Evolutionary conservation across 2,888 invertebrate species (phyloP).

Genomic region (Pterostichus niger): DNA sequence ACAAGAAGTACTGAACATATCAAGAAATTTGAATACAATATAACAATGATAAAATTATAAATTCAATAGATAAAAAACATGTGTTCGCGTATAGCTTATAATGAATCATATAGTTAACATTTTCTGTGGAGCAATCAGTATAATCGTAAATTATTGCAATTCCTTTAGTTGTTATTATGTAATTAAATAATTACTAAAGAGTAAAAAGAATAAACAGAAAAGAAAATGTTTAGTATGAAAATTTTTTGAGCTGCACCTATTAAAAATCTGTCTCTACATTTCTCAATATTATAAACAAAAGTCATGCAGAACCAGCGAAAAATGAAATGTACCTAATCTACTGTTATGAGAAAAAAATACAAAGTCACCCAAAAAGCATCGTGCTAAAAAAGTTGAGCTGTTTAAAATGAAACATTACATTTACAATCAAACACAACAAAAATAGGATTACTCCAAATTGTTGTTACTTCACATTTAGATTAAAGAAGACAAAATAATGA

Average conservation of each 20-base stretch:
- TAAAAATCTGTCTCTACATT: neutral
- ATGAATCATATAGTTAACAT: too few species aligned
- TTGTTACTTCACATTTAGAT: neutral
- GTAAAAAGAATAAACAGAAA: too few species aligned
- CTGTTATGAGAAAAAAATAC: slow-evolving; percentile 59
- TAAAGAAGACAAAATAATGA: too few species aligned
- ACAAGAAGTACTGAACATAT: neutral
- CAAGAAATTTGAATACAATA: neutral
- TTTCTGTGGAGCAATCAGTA: too few species aligned
- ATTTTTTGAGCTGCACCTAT: neutral
- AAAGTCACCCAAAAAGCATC: slow-evolving; percentile 60
- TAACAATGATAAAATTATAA: neutral
- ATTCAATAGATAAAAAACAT: too few species aligned
- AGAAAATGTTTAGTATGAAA: too few species aligned
- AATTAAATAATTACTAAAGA: too few species aligned
- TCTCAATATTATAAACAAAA: slow-evolving; percentile 48
- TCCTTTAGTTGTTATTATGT: too few species aligned
- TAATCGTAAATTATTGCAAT: too few species aligned
- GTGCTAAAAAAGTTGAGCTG: slow-evolving; percentile 74
- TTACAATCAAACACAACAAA: slow-evolving; percentile 17
- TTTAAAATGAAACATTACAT: slow-evolving; percentile 71
- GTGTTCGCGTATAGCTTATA: too few species aligned
- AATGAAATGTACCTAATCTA: slow-evolving; percentile 62
- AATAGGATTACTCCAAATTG: slow-evolving; percentile 17
- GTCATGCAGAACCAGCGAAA: slow-evolving; percentile 43